A percentile compares a stretch with the other conserved stretches of the same genome.
phyloP scores from a whole-genome alignment of 2,888 invertebrate species.

The Chrysotoxum bicinctum region DNA sequence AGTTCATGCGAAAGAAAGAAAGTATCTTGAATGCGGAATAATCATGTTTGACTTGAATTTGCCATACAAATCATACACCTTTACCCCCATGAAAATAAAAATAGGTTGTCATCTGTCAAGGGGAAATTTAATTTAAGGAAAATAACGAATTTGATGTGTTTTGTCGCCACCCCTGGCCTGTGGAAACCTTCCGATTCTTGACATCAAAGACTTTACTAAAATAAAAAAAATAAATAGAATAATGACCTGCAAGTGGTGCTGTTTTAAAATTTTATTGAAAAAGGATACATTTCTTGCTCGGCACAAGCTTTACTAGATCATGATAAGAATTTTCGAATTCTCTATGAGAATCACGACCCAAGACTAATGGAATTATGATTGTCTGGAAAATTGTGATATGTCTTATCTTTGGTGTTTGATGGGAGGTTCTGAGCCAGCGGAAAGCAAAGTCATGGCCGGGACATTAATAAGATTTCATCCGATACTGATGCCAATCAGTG shows the following conservation, averaged over 20 bases:
- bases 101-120: neutral
- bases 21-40: neutral
- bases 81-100: neutral
- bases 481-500: constrained; percentile 52
- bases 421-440: neutral
- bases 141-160: neutral
- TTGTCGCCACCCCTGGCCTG: neutral
- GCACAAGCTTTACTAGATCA: neutral
- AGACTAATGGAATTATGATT: constrained; percentile 47
- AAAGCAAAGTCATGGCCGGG: constrained; percentile 42
- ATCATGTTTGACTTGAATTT: neutral
- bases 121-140: neutral
- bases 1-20: neutral
- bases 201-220: neutral
- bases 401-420: neutral
- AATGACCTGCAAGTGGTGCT: constrained; percentile 2
- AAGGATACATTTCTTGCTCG: neutral
- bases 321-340: neutral
- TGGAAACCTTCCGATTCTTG: neutral
- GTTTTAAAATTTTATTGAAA: neutral
- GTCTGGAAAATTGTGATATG: constrained; percentile 3
- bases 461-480: constrained; percentile 53
- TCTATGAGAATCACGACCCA: constrained; percentile 1
- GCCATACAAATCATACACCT: neutral
- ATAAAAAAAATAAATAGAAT: neutral